Conservation (phyloP, 2,888 invertebrate genomes). For the Nysson spinosus region DNA sequence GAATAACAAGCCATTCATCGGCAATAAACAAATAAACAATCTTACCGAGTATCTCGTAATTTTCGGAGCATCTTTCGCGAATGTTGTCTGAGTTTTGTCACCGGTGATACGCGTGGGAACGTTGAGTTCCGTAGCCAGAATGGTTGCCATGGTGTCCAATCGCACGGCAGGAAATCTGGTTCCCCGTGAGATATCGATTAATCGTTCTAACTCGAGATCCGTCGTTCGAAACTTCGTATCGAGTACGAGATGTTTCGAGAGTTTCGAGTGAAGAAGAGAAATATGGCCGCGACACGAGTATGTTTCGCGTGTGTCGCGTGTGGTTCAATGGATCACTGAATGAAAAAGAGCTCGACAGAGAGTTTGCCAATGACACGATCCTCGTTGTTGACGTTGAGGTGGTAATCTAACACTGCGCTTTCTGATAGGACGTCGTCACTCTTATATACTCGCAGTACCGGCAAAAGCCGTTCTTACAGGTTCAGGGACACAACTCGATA, state of each 20-base stretch:
- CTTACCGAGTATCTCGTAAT: slow-evolving; percentile 72
- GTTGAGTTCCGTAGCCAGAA: slow-evolving; percentile 25
- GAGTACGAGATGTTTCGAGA: too few species aligned
- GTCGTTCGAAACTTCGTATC: too few species aligned
- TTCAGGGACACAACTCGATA: slow-evolving; percentile 63
- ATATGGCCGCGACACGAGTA: too few species aligned
- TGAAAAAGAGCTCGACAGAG: slow-evolving; percentile 3
- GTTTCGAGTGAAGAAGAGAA: too few species aligned
- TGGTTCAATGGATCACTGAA: slow-evolving; percentile 18
- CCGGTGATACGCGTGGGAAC: slow-evolving; percentile 40
- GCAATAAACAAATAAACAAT: not conserved
- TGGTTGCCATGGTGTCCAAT: slow-evolving; percentile 57
- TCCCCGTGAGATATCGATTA: not conserved
- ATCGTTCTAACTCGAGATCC: not conserved
- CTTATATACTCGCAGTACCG: slow-evolving; percentile 69
- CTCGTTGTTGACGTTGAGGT: slow-evolving; percentile 60
- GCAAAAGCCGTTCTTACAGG: slow-evolving; percentile 67
- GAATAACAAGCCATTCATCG: not conserved
- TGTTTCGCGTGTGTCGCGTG: too few species aligned
- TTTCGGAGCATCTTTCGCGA: slow-evolving; percentile 66
- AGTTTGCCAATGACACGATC: slow-evolving; percentile 32
- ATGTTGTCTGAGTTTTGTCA: slow-evolving; percentile 60
- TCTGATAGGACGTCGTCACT: slow-evolving; percentile 66
- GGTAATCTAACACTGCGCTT: slow-evolving; percentile 68
- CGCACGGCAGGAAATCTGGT: too few species aligned